phyloP scores from a whole-genome alignment of 2,113 vertebrate species.

The Prolemur simus region DNA sequence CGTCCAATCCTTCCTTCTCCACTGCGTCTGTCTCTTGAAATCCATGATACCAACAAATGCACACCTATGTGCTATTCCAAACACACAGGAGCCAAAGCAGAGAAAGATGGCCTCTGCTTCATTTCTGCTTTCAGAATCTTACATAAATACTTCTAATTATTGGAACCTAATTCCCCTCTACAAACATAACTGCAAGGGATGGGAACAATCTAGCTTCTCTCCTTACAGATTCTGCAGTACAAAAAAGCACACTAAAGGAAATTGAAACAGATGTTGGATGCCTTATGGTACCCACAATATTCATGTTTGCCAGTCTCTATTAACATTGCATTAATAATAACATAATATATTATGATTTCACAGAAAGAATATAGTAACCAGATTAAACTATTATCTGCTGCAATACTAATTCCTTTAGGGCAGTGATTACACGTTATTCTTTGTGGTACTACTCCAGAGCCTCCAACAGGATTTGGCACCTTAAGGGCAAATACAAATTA shows the following conservation, averaged over 20 bases:
- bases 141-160: not conserved
- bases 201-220: not conserved
- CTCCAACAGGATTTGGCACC: not conserved
- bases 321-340: not conserved
- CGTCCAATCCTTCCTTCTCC: not conserved
- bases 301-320: not conserved
- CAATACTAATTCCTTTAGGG: not conserved
- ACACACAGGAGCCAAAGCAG: not conserved
- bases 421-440: not conserved
- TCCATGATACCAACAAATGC: not conserved
- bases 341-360: not conserved
- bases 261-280: not conserved
- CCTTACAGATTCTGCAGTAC: not conserved
- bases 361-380: not conserved
- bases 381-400: not conserved
- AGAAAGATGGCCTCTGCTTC: not conserved
- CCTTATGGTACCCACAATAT: not conserved
- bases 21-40: not conserved
- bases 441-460: not conserved
- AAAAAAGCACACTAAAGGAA: not conserved
- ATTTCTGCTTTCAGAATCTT: not conserved
- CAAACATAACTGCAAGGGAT: not conserved
- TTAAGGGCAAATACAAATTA: not conserved
- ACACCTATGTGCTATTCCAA: not conserved
- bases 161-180: not conserved